Evolutionary conservation across 37 sponge, comb jelly and placozoan species (phyloP).

Genomic region (Cladorhizidae sp.): DNA sequence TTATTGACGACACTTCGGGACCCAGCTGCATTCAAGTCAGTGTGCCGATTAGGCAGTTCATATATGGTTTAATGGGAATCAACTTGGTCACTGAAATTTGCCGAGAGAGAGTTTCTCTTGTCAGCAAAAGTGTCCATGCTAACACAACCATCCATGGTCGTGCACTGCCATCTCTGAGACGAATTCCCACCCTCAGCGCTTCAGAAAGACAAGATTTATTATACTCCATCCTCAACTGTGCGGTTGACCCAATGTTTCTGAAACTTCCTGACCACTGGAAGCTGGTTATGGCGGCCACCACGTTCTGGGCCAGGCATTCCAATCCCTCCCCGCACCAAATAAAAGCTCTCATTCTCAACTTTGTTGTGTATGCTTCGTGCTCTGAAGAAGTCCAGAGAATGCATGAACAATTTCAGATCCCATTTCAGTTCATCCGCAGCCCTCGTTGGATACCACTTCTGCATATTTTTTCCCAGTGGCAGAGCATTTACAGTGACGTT

Average conservation of each 20-base stretch:
- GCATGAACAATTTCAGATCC: not conserved
- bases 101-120: constrained; percentile 9
- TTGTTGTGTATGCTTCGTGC: constrained; percentile 28
- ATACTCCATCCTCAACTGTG: constrained; percentile 12
- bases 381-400: not conserved
- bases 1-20: not conserved
- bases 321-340: not conserved
- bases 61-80: constrained; percentile 8
- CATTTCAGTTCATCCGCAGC: constrained; percentile 18
- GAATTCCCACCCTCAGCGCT: not conserved
- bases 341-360: constrained; percentile 38
- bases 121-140: not conserved
- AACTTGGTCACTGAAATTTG: constrained; percentile 23
- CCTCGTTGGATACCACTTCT: constrained; percentile 33
- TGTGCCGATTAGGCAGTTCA: constrained; percentile 8
- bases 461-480: constrained; percentile 71
- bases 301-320: constrained; percentile 33
- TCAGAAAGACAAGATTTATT: constrained; percentile 12
- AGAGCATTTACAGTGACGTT: constrained; percentile 41
- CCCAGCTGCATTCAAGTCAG: not conserved
- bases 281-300: constrained; percentile 16
- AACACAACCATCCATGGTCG: constrained; percentile 2
- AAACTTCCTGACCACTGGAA: constrained; percentile 6
- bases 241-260: not conserved
- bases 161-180: not conserved